Conservation (phyloP, 2,888 invertebrate species). For the Drosophila quinaria region DNA sequence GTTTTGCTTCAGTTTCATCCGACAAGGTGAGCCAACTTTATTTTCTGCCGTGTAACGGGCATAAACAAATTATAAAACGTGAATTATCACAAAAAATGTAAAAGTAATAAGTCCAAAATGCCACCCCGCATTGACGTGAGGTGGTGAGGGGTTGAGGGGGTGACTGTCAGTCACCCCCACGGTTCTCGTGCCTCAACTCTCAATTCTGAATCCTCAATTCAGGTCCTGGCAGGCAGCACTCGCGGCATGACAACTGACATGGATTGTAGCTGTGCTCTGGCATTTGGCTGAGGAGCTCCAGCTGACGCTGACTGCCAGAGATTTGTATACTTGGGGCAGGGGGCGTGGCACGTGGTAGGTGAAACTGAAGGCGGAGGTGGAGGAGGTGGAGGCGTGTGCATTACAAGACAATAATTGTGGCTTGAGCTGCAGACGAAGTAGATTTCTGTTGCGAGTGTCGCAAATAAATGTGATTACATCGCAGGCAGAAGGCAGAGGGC, state of each 20-base stretch:
- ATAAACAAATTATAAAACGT: constrained; percentile 77
- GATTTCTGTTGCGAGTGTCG: constrained; percentile 58
- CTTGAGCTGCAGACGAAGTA: constrained; percentile 20
- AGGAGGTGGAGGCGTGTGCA: constrained; percentile 60
- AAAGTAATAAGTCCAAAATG: constrained; percentile 68
- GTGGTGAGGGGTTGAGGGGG: not conserved
- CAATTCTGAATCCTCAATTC: not conserved
- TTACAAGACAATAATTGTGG: constrained; percentile 75
- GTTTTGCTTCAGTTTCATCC: not conserved
- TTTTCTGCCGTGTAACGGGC: constrained; percentile 59
- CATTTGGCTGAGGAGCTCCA: constrained; percentile 27
- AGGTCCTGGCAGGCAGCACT: constrained; percentile 39
- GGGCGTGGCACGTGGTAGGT: constrained; percentile 17
- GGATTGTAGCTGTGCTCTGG: constrained; percentile 38
- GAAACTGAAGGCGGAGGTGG: constrained; percentile 11
- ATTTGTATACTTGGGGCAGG: constrained; percentile 65
- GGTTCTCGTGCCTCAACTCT: not conserved
- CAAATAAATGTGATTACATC: constrained; percentile 79
- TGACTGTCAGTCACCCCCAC: not conserved
- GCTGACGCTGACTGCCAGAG: constrained; percentile 48
- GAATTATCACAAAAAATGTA: constrained; percentile 69
- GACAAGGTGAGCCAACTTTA: not conserved
- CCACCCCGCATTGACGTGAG: not conserved
- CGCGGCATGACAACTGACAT: constrained; percentile 58
- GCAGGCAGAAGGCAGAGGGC: constrained; percentile 37